Evolutionary conservation across 1,140 invertebrate genomes (phyloP), one percentile per base, ranked within the genome.

Genomic region (Ephestia elutella): DNA sequence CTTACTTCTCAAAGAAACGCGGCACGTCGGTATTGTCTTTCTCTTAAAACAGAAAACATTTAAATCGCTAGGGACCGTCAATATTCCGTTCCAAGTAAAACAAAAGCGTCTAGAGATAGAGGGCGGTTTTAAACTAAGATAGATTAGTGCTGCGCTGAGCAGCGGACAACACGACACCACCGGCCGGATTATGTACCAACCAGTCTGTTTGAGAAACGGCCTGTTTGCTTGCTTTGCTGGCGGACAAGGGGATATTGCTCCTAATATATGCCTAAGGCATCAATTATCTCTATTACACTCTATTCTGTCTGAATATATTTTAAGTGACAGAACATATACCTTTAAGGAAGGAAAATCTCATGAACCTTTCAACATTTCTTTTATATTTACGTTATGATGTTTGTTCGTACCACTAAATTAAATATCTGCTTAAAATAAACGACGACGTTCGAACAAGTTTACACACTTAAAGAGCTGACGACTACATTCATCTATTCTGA

Each of bases 31-130:
- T 86, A 86, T 86, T 78, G 71, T 71, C 72, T 84, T 86, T 80
- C 82, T 86, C 71, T 84, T 83, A 82, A 86, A 85, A 88, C 78
- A 81, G 71, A 77, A 78, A 69, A 82, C 77, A 78, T 79, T 81
- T 78, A 81, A 88, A 84, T 80, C 80, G 76, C 78, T 70, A 50
- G 78, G 68, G 78, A 81, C 70, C 72, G 76, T 86, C 81, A 73
- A 83, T 87, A 85, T 86, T 81, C 83, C 73, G 71, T 82, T 66
- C 65, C 58, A 59, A 71, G 71, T 78, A 80, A 80, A 76, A 83
- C 79, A 80, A 78, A 80, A 68, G 71, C 75, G 65, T 74, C 73
- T 70, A 68, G 59, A 59, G 32, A 38, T 3, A 28, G 38, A 15
- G 38, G 38, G 57, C 60, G 58, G 67, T 71, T 74, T 70, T 72